Evolutionary conservation across 2,797 vertebrate species (phyloP).

Genomic region (Poecilia velifera): DNA sequence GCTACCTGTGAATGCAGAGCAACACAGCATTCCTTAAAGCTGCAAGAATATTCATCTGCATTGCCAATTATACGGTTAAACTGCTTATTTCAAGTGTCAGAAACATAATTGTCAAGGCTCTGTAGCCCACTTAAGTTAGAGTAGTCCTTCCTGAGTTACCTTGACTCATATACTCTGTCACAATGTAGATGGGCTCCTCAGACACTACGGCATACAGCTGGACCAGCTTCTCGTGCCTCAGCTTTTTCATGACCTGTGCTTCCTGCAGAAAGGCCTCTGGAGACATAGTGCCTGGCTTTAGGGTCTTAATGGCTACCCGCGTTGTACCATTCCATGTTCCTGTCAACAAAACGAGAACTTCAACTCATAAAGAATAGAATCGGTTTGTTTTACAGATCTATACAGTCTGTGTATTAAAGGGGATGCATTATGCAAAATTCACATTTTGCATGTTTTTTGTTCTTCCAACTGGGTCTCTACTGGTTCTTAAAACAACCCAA

Average conservation of each 20-base stretch:
- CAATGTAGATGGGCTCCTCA: slow-evolving; percentile 96
- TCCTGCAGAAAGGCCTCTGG: slow-evolving; percentile 96
- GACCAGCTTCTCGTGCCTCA: slow-evolving; percentile 94
- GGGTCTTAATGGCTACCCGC: slow-evolving; percentile 93
- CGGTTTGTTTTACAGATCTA: background rate
- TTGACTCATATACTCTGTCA: slow-evolving; percentile 97
- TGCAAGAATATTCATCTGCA: background rate
- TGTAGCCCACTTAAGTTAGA: background rate
- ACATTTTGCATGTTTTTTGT: too few species aligned
- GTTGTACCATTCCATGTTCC: slow-evolving; percentile 97
- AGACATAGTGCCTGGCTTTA: slow-evolving; percentile 97
- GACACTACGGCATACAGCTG: slow-evolving; percentile 96
- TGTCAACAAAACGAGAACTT: slow-evolving; percentile 50
- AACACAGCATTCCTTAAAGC: background rate
- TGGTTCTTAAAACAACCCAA: too few species aligned
- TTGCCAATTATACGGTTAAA: background rate
- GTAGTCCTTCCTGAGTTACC: slow-evolving; percentile 72
- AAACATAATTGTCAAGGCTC: background rate
- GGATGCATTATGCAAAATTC: too few species aligned
- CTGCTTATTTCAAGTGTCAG: background rate
- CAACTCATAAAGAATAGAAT: background rate
- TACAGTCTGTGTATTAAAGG: background rate
- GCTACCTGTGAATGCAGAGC: slow-evolving; percentile 81
- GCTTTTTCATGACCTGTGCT: slow-evolving; percentile 98
- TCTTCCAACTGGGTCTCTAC: too few species aligned